Evolutionary conservation across 2,888 invertebrate genomes (phyloP).

Genomic region (Orthosia cruda): DNA sequence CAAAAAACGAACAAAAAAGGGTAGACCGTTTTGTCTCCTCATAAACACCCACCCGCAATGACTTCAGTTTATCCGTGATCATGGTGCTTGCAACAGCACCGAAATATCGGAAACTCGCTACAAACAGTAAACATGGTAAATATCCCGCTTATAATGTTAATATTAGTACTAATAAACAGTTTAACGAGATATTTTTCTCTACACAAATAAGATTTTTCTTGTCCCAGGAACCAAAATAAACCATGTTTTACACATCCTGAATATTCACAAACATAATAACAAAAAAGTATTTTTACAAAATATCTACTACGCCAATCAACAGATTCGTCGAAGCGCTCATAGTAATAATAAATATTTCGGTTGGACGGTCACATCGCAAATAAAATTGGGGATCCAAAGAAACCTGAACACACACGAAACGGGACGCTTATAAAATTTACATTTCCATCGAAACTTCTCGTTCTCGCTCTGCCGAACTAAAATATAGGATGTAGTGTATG

Average conservation of each 20-base stretch:
- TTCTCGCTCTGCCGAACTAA: slow-evolving; percentile 48
- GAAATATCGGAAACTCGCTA: no score
- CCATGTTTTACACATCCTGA: background rate
- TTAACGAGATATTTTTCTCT: background rate
- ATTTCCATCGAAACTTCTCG: slow-evolving; percentile 60
- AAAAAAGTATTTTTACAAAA: slow-evolving; percentile 5
- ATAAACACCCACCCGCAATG: no score
- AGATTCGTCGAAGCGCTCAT: slow-evolving; percentile 7
- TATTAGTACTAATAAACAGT: background rate
- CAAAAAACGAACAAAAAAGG: no score
- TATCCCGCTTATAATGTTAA: no score
- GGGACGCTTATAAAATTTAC: slow-evolving; percentile 65
- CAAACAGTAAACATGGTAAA: no score
- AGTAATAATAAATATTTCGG: slow-evolving; percentile 45
- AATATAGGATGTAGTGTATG: slow-evolving; percentile 59
- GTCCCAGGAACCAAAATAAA: background rate
- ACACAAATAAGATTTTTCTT: background rate
- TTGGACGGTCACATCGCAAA: slow-evolving; percentile 24
- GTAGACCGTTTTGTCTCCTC: no score
- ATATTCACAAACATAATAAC: background rate
- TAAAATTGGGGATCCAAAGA: slow-evolving; percentile 44
- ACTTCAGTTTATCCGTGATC: no score
- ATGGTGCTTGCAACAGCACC: no score
- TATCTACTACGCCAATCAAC: slow-evolving; percentile 35
- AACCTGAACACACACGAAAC: slow-evolving; percentile 29